These are phyloP conservation scores for Nephrotoma guestfalica DNA, from an alignment of 2,888 invertebrate species.

Conservation along the genomic window DNA sequence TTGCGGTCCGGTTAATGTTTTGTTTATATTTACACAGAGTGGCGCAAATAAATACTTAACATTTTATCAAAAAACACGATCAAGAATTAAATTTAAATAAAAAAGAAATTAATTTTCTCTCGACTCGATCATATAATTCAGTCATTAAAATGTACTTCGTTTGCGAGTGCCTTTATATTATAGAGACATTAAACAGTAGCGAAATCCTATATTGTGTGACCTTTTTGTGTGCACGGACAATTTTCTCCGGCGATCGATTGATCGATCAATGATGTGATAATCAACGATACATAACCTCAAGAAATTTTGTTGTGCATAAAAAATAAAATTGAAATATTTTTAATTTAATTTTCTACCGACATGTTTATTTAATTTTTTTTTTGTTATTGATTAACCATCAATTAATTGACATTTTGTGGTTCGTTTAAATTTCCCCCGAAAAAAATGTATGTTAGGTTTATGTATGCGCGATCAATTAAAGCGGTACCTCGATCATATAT, in stretches of 20 bases:
- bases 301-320: neutral
- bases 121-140: neutral
- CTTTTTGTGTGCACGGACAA: neutral
- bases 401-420: neutral
- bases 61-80: neutral
- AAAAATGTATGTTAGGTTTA: neutral
- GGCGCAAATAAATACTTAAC: neutral
- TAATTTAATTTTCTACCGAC: neutral
- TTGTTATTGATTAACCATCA: neutral
- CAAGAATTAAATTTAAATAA: neutral
- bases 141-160: neutral
- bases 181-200: neutral
- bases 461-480: neutral
- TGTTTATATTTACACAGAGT: neutral
- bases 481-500: neutral
- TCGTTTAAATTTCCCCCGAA: neutral
- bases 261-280: neutral
- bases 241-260: neutral
- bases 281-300: neutral
- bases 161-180: neutral
- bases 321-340: neutral
- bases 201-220: neutral
- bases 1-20: neutral
- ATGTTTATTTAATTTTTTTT: neutral
- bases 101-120: neutral